Conservation (phyloP, 2,113 vertebrate genomes). For the Opisthocomus hoazin region DNA sequence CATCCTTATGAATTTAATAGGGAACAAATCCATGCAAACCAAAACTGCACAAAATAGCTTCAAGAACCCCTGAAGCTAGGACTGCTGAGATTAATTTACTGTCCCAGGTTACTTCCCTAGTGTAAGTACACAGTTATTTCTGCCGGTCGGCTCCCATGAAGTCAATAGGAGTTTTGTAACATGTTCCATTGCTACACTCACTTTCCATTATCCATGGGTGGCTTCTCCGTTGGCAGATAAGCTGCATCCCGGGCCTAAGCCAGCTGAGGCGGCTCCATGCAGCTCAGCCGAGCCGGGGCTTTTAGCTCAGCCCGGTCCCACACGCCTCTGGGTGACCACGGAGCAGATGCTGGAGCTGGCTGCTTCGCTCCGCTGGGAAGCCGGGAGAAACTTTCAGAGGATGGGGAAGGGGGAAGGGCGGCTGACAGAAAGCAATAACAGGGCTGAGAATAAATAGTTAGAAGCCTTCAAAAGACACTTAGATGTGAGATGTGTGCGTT, state of each 20-base stretch:
- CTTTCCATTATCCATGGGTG: conserved; percentile 44
- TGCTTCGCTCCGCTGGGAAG: background rate
- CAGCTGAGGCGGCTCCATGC: background rate
- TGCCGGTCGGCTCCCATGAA: background rate
- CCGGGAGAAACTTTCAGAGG: background rate
- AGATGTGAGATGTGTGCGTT: background rate
- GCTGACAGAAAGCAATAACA: background rate
- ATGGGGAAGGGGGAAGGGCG: background rate
- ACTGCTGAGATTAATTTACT: conserved; percentile 50
- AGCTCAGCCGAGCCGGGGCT: background rate
- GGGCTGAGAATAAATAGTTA: background rate
- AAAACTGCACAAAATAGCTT: background rate
- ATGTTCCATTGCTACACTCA: background rate
- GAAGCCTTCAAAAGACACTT: background rate
- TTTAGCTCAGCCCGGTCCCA: background rate
- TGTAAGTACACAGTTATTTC: conserved; percentile 1
- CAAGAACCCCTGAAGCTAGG: conserved; percentile 5
- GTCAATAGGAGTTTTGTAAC: conserved; percentile 33
- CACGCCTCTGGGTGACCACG: background rate
- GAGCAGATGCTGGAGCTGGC: background rate
- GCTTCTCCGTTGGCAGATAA: conserved; percentile 33
- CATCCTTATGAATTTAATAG: background rate
- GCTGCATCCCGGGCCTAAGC: background rate
- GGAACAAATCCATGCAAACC: background rate
- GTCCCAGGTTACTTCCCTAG: conserved; percentile 15